phyloP scores from a whole-genome alignment of 2,797 vertebrate species.

The Molossus alvarezi region DNA sequence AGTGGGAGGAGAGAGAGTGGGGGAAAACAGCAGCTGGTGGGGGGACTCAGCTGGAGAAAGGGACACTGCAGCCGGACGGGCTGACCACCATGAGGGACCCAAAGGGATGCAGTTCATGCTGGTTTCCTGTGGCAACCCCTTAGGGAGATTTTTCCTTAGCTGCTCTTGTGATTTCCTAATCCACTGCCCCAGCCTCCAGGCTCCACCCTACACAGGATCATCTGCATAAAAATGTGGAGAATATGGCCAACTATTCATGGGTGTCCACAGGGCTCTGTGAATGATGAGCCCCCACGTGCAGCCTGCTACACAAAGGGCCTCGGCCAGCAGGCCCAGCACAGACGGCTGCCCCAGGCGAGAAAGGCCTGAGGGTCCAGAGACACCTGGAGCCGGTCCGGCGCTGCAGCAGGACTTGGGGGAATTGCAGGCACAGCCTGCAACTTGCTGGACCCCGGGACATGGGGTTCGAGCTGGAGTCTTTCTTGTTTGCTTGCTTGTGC shows the following conservation, averaged over 20 bases:
- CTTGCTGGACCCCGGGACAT: neutral
- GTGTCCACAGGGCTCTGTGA: neutral
- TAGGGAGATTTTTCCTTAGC: neutral
- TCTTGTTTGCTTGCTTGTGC: neutral
- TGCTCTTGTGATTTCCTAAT: neutral
- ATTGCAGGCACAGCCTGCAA: neutral
- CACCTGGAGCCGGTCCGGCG: neutral
- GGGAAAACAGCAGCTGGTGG: neutral
- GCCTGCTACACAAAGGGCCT: neutral
- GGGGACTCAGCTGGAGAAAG: neutral
- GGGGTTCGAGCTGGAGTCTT: neutral
- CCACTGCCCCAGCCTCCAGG: neutral
- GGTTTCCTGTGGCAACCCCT: conserved; percentile 39
- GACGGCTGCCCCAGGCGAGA: neutral
- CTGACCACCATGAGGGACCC: neutral
- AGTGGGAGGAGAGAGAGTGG: neutral
- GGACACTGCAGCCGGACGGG: neutral
- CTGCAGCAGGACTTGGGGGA: neutral
- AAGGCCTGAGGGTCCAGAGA: neutral
- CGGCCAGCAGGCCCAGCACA: neutral
- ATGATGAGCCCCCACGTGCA: neutral
- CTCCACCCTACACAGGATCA: neutral
- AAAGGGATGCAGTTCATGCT: neutral
- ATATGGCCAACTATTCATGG: neutral
- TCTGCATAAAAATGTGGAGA: conserved; percentile 80